Percentiles rank a stretch among this genome's conserved stretches.
Evolutionary conservation across 2,888 invertebrate genomes (phyloP).

Genomic region (Anoncus sp.): DNA sequence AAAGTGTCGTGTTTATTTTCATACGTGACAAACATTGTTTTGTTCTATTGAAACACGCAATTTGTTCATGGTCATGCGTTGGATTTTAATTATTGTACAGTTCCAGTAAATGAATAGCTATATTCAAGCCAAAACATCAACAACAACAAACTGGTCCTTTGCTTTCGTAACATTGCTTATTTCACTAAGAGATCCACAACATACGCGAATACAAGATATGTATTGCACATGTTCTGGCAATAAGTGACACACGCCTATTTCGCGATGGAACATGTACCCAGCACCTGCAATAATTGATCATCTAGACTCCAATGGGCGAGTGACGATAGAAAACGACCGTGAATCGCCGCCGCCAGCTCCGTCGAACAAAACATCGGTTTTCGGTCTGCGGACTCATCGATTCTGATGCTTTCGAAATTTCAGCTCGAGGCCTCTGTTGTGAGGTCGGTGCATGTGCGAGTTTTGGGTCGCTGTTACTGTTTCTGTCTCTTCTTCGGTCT

Average conservation of each 20-base stretch:
- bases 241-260: constrained; percentile 30
- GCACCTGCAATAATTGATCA: constrained; percentile 38
- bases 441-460: constrained; percentile 33
- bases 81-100: background rate
- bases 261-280: constrained; percentile 17
- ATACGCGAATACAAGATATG: background rate
- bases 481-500: constrained; percentile 42
- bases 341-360: constrained; percentile 43
- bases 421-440: constrained; percentile 7
- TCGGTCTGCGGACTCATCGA: constrained; percentile 55
- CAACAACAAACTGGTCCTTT: background rate
- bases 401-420: constrained; percentile 49
- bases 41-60: too few species aligned
- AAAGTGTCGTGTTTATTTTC: too few species aligned
- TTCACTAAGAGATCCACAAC: background rate
- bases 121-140: background rate
- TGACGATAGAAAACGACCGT: constrained; percentile 4
- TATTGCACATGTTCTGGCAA: constrained; percentile 6
- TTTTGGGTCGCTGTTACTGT: constrained; percentile 44
- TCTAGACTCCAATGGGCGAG: background rate
- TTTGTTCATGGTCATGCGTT: too few species aligned
- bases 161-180: background rate
- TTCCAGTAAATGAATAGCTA: background rate
- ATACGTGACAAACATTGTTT: too few species aligned
- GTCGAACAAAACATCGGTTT: constrained; percentile 56